Percentiles rank a stretch among this genome's conserved stretches.
Conservation (phyloP, 2,888 invertebrate genomes). For the Plebejus argus region DNA sequence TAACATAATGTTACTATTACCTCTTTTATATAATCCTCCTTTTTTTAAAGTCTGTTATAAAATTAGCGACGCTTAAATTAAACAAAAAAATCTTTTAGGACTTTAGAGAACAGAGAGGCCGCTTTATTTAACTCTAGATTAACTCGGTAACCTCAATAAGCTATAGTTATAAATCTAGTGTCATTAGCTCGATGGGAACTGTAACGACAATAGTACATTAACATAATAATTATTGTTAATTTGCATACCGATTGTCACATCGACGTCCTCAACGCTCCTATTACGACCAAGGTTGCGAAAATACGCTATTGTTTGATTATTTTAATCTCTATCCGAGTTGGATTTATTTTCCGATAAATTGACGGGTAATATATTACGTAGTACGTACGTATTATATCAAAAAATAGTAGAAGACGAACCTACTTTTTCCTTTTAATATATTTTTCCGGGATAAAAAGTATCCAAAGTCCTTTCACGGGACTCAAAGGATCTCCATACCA, state of each 20-base stretch:
- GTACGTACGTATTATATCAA: too few relatives aligned
- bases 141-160: not conserved
- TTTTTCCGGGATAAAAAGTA: too few relatives aligned
- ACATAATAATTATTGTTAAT: slow-evolving; percentile 6
- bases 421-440: too few relatives aligned
- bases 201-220: not conserved
- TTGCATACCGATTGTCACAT: slow-evolving; percentile 33
- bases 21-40: too few relatives aligned
- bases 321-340: not conserved
- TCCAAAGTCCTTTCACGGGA: too few relatives aligned
- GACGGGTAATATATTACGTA: not conserved
- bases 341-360: not conserved
- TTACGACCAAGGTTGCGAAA: slow-evolving; percentile 39
- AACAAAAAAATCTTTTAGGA: too few relatives aligned
- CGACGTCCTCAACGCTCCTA: slow-evolving; percentile 36
- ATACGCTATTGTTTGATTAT: slow-evolving; percentile 8
- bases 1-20: too few relatives aligned
- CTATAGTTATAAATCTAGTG: not conserved
- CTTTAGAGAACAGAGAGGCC: not conserved
- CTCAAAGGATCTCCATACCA: too few relatives aligned
- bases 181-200: slow-evolving; percentile 4
- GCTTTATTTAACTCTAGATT: not conserved
- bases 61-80: too few relatives aligned
- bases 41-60: too few relatives aligned
- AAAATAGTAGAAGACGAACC: too few relatives aligned